Evolutionary conservation across 2,888 invertebrate species (phyloP).

Genomic region (Meta bourneti): DNA sequence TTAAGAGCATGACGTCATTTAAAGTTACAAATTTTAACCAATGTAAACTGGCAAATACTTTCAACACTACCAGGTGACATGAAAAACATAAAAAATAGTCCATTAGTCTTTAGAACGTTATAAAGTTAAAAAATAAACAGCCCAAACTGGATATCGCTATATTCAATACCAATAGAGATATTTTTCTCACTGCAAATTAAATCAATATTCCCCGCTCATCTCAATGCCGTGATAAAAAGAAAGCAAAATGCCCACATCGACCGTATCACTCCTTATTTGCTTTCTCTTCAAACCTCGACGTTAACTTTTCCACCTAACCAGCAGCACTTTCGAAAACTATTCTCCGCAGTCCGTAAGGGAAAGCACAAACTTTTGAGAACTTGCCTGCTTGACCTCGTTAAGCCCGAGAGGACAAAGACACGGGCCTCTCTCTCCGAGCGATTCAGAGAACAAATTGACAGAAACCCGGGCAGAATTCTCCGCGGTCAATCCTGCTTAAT

Average conservation of each 20-base stretch:
- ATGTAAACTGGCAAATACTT: no score
- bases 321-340: conserved; percentile 32
- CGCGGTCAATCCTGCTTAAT: conserved; percentile 69
- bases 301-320: conserved; percentile 15
- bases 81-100: no score
- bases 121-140: no score
- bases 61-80: no score
- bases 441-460: conserved; percentile 66
- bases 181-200: background rate
- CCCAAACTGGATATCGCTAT: no score
- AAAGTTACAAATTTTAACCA: no score
- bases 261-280: background rate
- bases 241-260: background rate
- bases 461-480: conserved; percentile 34
- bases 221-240: background rate
- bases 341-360: background rate
- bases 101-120: no score
- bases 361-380: conserved; percentile 51
- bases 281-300: background rate
- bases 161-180: background rate
- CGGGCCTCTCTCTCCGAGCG: conserved; percentile 3
- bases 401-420: conserved; percentile 34
- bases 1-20: no score
- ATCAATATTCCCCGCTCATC: background rate
- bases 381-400: conserved; percentile 61